Percentiles rank a stretch among this genome's conserved stretches.
phyloP scores from a whole-genome alignment of 2,888 invertebrate genomes.

The Aphelenchoides bicaudatus region DNA sequence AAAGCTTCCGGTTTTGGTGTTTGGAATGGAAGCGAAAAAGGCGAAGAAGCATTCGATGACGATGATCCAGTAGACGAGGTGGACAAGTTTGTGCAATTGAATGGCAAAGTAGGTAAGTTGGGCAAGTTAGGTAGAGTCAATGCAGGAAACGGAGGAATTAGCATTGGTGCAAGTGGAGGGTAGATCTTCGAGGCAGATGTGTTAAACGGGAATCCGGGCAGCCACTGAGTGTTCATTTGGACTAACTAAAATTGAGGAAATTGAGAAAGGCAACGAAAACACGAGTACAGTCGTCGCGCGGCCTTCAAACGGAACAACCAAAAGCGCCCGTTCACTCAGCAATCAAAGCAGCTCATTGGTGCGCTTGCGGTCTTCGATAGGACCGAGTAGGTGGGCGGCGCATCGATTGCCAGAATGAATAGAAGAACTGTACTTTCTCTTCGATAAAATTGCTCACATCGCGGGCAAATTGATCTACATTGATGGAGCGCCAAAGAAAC shows the following conservation, averaged over 20 bases:
- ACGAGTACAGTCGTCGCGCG: not conserved
- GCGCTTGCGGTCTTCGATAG: too few species aligned
- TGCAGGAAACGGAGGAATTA: conserved; percentile 20
- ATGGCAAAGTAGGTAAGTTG: not conserved
- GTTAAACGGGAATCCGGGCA: conserved; percentile 13
- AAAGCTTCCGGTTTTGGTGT: not conserved
- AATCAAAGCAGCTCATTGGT: too few species aligned
- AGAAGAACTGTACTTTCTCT: too few species aligned
- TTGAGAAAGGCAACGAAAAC: not conserved
- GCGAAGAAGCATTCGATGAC: not conserved
- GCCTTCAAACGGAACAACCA: not conserved
- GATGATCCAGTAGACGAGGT: conserved; percentile 5
- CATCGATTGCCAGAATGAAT: too few species aligned
- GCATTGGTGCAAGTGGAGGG: conserved; percentile 20
- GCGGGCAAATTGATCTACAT: too few species aligned
- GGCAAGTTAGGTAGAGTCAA: not conserved
- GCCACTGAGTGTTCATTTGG: conserved; percentile 7
- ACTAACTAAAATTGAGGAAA: not conserved
- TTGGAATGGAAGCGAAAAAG: not conserved
- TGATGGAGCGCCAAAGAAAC: too few species aligned
- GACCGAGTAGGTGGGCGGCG: too few species aligned
- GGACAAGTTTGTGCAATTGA: not conserved
- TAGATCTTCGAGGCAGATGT: not conserved
- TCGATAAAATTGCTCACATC: too few species aligned
- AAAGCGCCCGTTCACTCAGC: too few species aligned